Base-by-base conservation (phyloP, 2,797 vertebrate genomes). In the Arrhamphus sclerolepis region DNA sequence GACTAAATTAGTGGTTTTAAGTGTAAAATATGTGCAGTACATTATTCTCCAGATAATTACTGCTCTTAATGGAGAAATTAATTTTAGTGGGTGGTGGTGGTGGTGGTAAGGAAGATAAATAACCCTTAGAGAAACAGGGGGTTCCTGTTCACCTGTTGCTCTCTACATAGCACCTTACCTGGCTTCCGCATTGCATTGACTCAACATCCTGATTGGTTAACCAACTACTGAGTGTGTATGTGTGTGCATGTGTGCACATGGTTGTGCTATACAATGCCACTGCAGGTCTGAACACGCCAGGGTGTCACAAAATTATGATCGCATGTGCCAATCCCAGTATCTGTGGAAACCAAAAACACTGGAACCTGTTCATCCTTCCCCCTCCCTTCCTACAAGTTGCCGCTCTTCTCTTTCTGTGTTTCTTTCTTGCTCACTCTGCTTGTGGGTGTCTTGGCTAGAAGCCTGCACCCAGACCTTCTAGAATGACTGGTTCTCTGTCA, bases 321-420 rank as follows among this genome's bases (percentile, higher is more conserved):
- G 85, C 92, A 89, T 89, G 87, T 94, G 94, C 94, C 95, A 94
- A 92, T 93, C 89, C 91, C 93, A 89, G 96, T 99, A 94, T 96
- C 96, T 98, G 94, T 98, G 96, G 97, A 97, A 96, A 98, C 97
- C 92, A 93, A 93, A 95, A 98, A 98, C 96, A 98, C 89, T 89
- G 94, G 93, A 96, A 96, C 94, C 95, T 94, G 95, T 97, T 93
- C 91, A 87, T 95, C 92, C 92, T 24, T 81, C 81, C 56, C 59
- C 58, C 42, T 58, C 76, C 48, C 53, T 65, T 71, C 54, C 65
- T 63, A 61, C 62, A 43, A 28, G 65, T 66, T 7, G 31, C 62
- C 42, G 41, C 58, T 43, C 40, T n/a, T 48, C 40, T n/a, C 39
- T 49, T n/a, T 44, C 46, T 46, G n/a, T 21, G 63, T 68, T 50